These are phyloP conservation scores for Saguinus midas DNA, from an alignment of 2,113 vertebrate species.

Conservation along the genomic window DNA sequence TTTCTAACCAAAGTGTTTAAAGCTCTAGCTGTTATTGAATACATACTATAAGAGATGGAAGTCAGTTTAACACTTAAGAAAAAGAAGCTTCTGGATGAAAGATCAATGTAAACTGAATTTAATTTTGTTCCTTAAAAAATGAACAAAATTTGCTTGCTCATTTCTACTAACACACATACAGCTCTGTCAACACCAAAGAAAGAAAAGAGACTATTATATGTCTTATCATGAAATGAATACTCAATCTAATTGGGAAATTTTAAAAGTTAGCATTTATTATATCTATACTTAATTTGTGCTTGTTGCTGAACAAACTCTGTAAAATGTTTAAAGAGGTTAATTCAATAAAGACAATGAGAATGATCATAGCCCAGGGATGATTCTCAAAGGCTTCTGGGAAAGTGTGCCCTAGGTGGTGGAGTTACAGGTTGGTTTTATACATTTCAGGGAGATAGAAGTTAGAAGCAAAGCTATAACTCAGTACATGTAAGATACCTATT, in stretches of 20 bases:
- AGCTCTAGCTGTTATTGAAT: not conserved
- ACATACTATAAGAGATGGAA: not conserved
- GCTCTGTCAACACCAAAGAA: not conserved
- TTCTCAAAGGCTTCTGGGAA: no score
- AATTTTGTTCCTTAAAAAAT: constrained; percentile 1
- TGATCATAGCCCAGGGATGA: no score
- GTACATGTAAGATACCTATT: no score
- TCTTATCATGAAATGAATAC: not conserved
- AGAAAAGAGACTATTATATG: not conserved
- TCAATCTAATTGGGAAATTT: not conserved
- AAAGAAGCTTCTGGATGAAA: not conserved
- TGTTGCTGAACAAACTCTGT: no score
- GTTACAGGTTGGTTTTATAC: no score
- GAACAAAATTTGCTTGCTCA: not conserved
- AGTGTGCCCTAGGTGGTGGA: no score
- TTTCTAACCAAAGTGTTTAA: not conserved
- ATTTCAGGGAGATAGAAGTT: no score
- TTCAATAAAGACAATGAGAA: no score
- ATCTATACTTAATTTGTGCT: not conserved
- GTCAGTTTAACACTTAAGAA: not conserved
- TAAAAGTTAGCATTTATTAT: not conserved
- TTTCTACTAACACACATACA: not conserved
- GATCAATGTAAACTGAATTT: not conserved
- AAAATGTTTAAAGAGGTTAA: no score
- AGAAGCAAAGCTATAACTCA: no score